A percentile compares a stretch with the other conserved stretches of the same genome.
Conservation (phyloP, 2,113 vertebrate species). For the Tamias sibiricus region DNA sequence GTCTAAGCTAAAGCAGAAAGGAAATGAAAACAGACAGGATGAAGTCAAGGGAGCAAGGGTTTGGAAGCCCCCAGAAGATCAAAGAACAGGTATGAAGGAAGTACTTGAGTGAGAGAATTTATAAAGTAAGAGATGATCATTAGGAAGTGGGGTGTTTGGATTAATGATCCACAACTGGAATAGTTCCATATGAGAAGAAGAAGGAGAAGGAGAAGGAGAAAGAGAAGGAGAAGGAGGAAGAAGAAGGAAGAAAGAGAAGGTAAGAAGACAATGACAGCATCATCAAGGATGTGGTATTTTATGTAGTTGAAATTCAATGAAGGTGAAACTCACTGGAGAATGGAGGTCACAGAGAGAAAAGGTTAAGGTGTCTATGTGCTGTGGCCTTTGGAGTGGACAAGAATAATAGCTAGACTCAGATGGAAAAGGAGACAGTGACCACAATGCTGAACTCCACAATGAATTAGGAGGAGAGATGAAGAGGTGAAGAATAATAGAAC, state of each 20-base stretch:
- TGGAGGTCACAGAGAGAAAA: neutral
- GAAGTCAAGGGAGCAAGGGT: neutral
- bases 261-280: neutral
- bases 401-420: neutral
- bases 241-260: neutral
- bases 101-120: neutral
- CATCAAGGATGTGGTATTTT: neutral
- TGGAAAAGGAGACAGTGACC: neutral
- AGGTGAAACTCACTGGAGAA: neutral
- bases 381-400: neutral
- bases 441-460: neutral
- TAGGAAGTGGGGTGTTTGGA: neutral
- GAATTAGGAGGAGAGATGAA: neutral
- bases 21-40: neutral
- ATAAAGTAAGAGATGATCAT: neutral
- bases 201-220: neutral
- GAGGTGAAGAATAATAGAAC: neutral
- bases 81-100: neutral
- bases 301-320: neutral
- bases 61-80: neutral
- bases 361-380: neutral
- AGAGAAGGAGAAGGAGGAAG: too few species aligned
- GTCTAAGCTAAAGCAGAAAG: neutral
- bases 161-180: neutral
- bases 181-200: neutral